Base-by-base conservation (phyloP, 2,113 vertebrate species). In the Protobothrops flavoviridis region DNA sequence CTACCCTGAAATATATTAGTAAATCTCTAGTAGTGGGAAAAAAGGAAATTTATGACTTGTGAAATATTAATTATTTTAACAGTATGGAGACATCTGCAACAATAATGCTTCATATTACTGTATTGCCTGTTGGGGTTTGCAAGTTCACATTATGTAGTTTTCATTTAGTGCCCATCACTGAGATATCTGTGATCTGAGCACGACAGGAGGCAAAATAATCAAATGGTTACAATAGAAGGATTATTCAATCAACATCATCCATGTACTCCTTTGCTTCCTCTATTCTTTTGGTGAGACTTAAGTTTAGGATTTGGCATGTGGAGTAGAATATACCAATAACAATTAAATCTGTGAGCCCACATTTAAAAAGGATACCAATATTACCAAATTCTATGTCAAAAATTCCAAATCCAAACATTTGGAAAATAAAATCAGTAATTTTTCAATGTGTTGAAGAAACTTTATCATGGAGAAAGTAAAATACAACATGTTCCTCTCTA, bases 1-100 rank as follows among this genome's bases (percentile, higher is more conserved):
- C 17, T 85, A 69, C 43, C 2, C 17, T 92, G n/a, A 56, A 90
- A 33, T 11, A 50, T 93, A 94, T 86, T 90, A 91, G 88, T 74
- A 69, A 0, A 81, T 29, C 61, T 86, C 52, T 55, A 87, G 43
- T 43, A 45, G 26, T 45, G 11, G 29, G 21, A 26, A 57, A 57
- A 33, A 89, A 61, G 53, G 21, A 61, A 61, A 21, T 12, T 43
- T 5, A 10, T 29, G 50, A 61, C 33, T 69, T 64, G 0, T 52
- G 48, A 52, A 13, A 85, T 26, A 57, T 11, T 52, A 21, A 50
- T 21, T 33, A 85, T 12, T 29, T 85, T 50, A 85, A 21, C 74
- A 50, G 6, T 87, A 48, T 61, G 39, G 55, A 15, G n/a, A 87
- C n/a, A 33, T 33, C 17, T n/a, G 23, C 15, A 91, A 5, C 21